Evolutionary conservation across 2,888 invertebrate genomes (phyloP).

Genomic region (Tridacna gigas): DNA sequence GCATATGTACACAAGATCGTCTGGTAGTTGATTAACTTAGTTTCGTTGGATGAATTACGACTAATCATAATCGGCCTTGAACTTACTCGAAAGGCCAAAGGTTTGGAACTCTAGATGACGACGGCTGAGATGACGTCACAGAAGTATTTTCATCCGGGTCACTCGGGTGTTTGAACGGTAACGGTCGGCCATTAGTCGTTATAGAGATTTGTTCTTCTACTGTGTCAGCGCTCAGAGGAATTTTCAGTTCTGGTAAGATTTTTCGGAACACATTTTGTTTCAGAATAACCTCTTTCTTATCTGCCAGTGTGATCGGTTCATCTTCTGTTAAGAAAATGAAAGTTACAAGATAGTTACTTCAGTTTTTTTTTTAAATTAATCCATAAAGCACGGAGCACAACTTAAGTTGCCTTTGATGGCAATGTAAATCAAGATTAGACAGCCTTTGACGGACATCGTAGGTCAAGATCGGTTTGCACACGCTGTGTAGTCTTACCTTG

Average conservation of each 20-base stretch:
- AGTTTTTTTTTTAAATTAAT: no score
- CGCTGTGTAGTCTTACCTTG: no score
- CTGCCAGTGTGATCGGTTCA: conserved; percentile 61
- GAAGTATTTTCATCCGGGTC: conserved; percentile 1
- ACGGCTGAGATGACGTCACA: not conserved
- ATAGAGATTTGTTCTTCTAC: conserved; percentile 54
- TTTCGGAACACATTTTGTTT: conserved; percentile 66
- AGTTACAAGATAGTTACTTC: no score
- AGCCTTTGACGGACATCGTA: no score
- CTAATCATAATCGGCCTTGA: not conserved
- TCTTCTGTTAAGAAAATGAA: not conserved
- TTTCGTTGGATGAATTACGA: not conserved
- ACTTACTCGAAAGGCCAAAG: conserved; percentile 60
- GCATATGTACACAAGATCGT: no score
- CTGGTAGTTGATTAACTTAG: not conserved
- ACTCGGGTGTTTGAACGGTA: conserved; percentile 61
- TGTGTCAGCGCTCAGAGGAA: conserved; percentile 61
- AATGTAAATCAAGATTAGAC: no score
- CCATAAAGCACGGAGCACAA: no score
- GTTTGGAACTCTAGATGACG: conserved; percentile 45
- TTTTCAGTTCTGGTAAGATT: conserved; percentile 69
- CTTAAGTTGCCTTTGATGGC: no score
- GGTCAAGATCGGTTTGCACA: no score
- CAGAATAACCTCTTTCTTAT: conserved; percentile 64
- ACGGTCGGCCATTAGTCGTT: conserved; percentile 63